phyloP scores from a whole-genome alignment of 2,888 invertebrate genomes.

The Pyralis farinalis region DNA sequence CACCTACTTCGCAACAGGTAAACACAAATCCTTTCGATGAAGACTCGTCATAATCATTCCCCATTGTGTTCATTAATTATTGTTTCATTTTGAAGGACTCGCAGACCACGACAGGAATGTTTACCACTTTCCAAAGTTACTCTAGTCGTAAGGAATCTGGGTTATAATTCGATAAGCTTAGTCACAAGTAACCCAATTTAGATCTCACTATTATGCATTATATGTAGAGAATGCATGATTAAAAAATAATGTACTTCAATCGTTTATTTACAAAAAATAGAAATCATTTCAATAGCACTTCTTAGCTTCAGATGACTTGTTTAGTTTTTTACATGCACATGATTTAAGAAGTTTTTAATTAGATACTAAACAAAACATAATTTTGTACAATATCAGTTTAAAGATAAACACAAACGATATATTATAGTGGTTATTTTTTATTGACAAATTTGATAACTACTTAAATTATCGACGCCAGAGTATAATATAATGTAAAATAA shows the following conservation, averaged over 20 bases:
- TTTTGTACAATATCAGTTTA: too few relatives aligned
- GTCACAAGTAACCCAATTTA: conserved; percentile 17
- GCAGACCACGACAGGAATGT: conserved; percentile 35
- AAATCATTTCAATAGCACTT: conserved; percentile 48
- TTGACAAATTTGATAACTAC: too few relatives aligned
- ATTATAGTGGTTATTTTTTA: too few relatives aligned
- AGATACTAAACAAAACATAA: not conserved
- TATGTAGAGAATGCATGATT: conserved; percentile 20
- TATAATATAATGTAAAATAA: too few relatives aligned
- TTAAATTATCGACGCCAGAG: too few relatives aligned
- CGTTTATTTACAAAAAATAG: conserved; percentile 77
- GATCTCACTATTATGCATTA: conserved; percentile 39
- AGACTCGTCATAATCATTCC: conserved; percentile 39
- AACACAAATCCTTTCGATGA: conserved; percentile 70
- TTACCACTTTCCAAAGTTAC: conserved; percentile 39
- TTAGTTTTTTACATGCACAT: conserved; percentile 52
- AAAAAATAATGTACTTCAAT: conserved; percentile 32
- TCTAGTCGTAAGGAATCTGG: conserved; percentile 46
- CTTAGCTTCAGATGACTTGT: conserved; percentile 37
- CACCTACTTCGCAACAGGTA: conserved; percentile 44
- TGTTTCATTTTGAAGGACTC: conserved; percentile 31
- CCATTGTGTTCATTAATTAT: not conserved
- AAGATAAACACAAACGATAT: too few relatives aligned
- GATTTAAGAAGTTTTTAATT: conserved; percentile 36
- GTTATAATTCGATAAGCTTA: conserved; percentile 20